These are phyloP conservation scores for Lumbricus terrestris DNA, from an alignment of 2,888 invertebrate genomes.

Conservation along the genomic window DNA sequence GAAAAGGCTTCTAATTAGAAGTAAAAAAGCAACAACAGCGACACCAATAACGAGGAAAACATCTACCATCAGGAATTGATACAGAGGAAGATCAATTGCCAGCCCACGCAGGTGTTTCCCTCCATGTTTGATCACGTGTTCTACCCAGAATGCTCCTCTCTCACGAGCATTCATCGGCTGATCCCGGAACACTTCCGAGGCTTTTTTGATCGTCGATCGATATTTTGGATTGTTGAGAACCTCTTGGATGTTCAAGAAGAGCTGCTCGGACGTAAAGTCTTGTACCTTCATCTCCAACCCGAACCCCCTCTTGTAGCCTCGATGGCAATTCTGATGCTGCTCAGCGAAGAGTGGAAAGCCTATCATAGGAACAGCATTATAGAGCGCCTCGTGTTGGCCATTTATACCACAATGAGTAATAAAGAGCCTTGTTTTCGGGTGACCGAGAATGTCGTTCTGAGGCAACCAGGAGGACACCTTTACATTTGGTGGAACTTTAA, in stretches of 20 bases:
- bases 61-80: slow-evolving; percentile 41
- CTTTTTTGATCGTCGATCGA: slow-evolving; percentile 32
- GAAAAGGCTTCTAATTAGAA: neutral
- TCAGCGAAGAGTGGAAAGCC: slow-evolving; percentile 20
- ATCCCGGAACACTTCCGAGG: slow-evolving; percentile 34
- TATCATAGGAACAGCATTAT: slow-evolving; percentile 28
- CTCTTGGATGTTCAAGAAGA: slow-evolving; percentile 35
- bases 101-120: slow-evolving; percentile 40
- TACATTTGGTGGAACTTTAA: slow-evolving; percentile 21
- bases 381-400: slow-evolving; percentile 26
- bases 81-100: slow-evolving; percentile 39
- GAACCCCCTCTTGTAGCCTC: slow-evolving; percentile 17
- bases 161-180: slow-evolving; percentile 35
- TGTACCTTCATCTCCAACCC: slow-evolving; percentile 19
- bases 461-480: slow-evolving; percentile 23
- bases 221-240: slow-evolving; percentile 35
- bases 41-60: slow-evolving; percentile 36
- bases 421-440: slow-evolving; percentile 30
- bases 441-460: slow-evolving; percentile 26
- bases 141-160: slow-evolving; percentile 43
- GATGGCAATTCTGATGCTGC: slow-evolving; percentile 19
- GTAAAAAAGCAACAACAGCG: slow-evolving; percentile 34
- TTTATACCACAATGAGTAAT: slow-evolving; percentile 29
- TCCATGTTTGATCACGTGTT: slow-evolving; percentile 45
- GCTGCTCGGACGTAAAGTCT: slow-evolving; percentile 30